Percentiles rank a stretch among this genome's conserved stretches.
These are phyloP conservation scores for Eupithecia tripunctaria DNA, from an alignment of 2,888 invertebrate genomes.

Conservation along the genomic window DNA sequence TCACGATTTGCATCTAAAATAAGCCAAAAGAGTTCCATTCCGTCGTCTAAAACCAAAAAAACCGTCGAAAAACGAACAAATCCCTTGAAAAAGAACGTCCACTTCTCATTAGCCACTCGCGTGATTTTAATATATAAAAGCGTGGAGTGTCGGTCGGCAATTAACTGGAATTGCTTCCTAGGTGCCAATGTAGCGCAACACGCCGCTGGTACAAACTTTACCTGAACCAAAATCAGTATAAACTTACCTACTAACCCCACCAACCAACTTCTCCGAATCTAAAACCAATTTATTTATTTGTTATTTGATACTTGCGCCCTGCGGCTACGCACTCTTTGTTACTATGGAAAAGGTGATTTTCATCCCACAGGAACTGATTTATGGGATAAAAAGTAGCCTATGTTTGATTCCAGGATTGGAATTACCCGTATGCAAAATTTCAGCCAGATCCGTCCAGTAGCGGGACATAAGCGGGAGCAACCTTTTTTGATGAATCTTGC, in stretches of 20 bases:
- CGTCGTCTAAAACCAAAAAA: slow-evolving; percentile 7
- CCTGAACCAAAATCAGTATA: not conserved
- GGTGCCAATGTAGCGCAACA: slow-evolving; percentile 22
- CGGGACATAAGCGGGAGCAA: no score
- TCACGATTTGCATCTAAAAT: slow-evolving; percentile 19
- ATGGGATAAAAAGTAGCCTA: no score
- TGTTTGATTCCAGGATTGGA: no score
- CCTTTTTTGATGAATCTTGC: no score
- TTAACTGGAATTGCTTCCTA: slow-evolving; percentile 53
- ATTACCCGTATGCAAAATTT: no score
- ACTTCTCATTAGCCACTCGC: slow-evolving; percentile 47
- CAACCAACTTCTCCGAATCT: no score
- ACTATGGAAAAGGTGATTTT: no score
- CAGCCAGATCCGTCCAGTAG: no score
- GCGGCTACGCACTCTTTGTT: no score
- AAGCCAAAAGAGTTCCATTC: slow-evolving; percentile 7
- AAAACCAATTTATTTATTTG: no score
- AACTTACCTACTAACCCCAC: not conserved
- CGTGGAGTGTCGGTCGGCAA: slow-evolving; percentile 46
- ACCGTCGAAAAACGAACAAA: slow-evolving; percentile 21
- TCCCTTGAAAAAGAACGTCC: slow-evolving; percentile 32
- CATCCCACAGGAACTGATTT: no score
- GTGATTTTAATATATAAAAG: slow-evolving; percentile 54
- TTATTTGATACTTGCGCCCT: no score
- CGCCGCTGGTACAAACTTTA: slow-evolving; percentile 18